A percentile compares a stretch with the other conserved stretches of the same genome.
phyloP scores from a whole-genome alignment of 2,797 vertebrate genomes.

The Huso huso region DNA sequence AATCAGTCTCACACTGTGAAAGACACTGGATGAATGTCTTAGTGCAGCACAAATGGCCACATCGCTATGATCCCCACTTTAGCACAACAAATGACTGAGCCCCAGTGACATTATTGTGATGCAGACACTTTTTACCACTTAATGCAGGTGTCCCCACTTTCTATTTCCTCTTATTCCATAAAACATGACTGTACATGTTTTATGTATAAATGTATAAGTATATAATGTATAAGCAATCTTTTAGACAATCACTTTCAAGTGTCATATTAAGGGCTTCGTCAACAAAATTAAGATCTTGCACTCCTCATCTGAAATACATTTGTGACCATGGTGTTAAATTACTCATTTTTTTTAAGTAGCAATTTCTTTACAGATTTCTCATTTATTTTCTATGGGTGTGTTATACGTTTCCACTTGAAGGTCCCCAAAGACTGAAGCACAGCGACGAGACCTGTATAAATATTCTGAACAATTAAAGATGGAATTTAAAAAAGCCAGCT shows the following conservation, averaged over 20 bases:
- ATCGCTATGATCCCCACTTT: slow-evolving; percentile 14
- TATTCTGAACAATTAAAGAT: too few species aligned
- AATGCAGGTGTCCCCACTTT: slow-evolving; percentile 16
- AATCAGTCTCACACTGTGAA: slow-evolving; percentile 16
- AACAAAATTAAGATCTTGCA: background rate
- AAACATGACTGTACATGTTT: slow-evolving; percentile 10
- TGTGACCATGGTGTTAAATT: background rate
- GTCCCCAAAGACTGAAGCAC: too few species aligned
- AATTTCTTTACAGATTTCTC: background rate
- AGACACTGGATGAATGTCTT: slow-evolving; percentile 18
- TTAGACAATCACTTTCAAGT: background rate
- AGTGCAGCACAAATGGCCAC: slow-evolving; percentile 19
- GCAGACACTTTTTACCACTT: slow-evolving; percentile 15
- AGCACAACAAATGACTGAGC: slow-evolving; percentile 16
- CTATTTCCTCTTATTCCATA: slow-evolving; percentile 8
- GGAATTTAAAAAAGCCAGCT: too few species aligned
- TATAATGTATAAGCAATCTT: background rate
- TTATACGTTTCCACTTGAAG: too few species aligned
- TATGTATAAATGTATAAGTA: background rate
- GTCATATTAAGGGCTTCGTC: background rate
- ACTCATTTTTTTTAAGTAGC: background rate
- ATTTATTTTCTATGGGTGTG: background rate
- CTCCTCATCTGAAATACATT: background rate
- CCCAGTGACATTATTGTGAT: slow-evolving; percentile 20
- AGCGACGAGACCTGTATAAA: too few species aligned